These are phyloP conservation scores for Leptinotarsa lineolata DNA, from an alignment of 1,140 invertebrate genomes.

Conservation along the genomic window DNA sequence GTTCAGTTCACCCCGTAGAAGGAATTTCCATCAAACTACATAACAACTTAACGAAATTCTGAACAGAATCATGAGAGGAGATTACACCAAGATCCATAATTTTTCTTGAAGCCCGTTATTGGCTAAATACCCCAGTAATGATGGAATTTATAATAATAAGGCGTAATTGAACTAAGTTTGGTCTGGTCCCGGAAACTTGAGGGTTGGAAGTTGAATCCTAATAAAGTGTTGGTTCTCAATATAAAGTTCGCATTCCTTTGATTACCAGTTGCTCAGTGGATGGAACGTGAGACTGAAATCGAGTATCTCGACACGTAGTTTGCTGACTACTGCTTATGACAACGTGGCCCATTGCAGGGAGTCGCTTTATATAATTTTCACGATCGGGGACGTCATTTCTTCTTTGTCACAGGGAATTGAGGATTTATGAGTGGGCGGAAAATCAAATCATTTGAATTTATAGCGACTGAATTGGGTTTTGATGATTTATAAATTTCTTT, in stretches of 20 bases:
- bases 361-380: not conserved
- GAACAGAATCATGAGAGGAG: not conserved
- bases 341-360: not conserved
- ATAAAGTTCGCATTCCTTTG: slow-evolving; percentile 27
- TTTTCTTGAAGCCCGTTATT: slow-evolving; percentile 6
- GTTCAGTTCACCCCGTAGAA: not conserved
- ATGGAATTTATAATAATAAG: slow-evolving; percentile 22
- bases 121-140: slow-evolving; percentile 22
- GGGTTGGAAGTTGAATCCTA: slow-evolving; percentile 19
- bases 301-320: not conserved
- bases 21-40: slow-evolving; percentile 3
- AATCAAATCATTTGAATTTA: no score
- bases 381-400: not conserved
- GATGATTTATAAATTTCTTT: no score
- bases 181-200: not conserved
- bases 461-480: no score
- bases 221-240: slow-evolving; percentile 25
- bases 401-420: not conserved
- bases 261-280: slow-evolving; percentile 23
- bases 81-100: not conserved
- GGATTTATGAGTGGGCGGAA: no score
- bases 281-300: not conserved
- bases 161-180: slow-evolving; percentile 19
- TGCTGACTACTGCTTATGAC: slow-evolving; percentile 4
- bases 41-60: slow-evolving; percentile 1